These are phyloP conservation scores for Venusia cambrica DNA, from an alignment of 2,888 invertebrate genomes.

Conservation along the genomic window DNA sequence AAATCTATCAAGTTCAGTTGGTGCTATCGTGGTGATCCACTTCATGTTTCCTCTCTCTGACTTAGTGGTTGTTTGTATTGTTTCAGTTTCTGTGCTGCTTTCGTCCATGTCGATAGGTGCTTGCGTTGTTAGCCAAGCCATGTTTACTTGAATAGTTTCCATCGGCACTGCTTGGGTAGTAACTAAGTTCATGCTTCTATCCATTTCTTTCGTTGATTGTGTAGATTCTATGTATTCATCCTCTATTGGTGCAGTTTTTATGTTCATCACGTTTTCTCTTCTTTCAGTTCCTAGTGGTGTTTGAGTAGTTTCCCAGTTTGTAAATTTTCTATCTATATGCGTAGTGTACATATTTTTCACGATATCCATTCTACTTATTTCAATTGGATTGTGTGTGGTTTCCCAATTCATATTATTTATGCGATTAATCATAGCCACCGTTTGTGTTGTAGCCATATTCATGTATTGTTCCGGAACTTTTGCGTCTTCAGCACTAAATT, in stretches of 20 bases:
- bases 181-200: constrained; percentile 25
- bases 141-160: constrained; percentile 11
- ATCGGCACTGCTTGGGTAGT: constrained; percentile 17
- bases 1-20: constrained; percentile 16
- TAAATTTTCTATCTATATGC: constrained; percentile 1
- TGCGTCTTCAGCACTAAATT: constrained; percentile 66
- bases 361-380: constrained; percentile 1
- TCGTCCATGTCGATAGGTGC: constrained; percentile 3
- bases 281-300: constrained; percentile 26
- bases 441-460: constrained; percentile 28
- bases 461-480: constrained; percentile 59
- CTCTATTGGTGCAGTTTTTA: too few species aligned
- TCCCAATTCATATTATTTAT: constrained; percentile 26
- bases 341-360: constrained; percentile 4
- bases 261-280: too few species aligned
- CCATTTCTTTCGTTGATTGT: constrained; percentile 19
- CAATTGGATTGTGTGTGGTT: constrained; percentile 10
- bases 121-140: constrained; percentile 15
- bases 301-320: constrained; percentile 22
- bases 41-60: constrained; percentile 14
- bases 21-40: constrained; percentile 13
- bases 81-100: constrained; percentile 1
- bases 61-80: constrained; percentile 15
- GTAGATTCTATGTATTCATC: constrained; percentile 29
- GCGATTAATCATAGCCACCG: constrained; percentile 18